Base-by-base conservation (phyloP, 2,888 invertebrate species). In the Ophion costatus region DNA sequence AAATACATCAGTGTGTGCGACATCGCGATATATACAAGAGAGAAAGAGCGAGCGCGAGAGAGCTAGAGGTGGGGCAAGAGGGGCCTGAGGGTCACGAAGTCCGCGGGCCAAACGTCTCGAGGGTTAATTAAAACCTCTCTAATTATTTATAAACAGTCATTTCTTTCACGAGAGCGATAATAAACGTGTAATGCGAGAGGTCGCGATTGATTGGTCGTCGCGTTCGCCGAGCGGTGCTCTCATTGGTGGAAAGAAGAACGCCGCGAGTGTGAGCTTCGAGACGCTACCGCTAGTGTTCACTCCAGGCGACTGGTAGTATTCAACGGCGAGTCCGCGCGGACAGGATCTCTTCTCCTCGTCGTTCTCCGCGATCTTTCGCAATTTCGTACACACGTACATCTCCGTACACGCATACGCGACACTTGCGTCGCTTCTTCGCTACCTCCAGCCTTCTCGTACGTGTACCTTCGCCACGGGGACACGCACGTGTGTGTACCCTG, bases 91-190 rank as follows among this genome's bases (percentile, higher is more conserved):
- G 87, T 24, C 85, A 88, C 86, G 88, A 87, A 87, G 85, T 89
- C 90, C 89, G 89, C 89, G 89, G 91, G 87, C 88, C 80, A 84
- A 89, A 89, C 91, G 90, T 92, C 92, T 91, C 90, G 90, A 91
- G 92, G 92, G 92, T 92, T 93, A 93, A 93, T 93, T 93, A 93
- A 93, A 93, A 92, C 91, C 93, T 93, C 92, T 93, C 93, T 93
- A 93, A 93, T 93, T 93, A 93, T 93, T 93, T 93, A 93, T 93
- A 93, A 93, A 93, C 92, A 93, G 93, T 92, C 91, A 92, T 93
- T 93, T 93, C 91, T 91, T 91, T 91, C 88, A 88, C 88, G 89
- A 86, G 91, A 89, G 90, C 89, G 92, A 91, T 91, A 92, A 92
- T 91, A 91, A 92, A 91, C 91, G 92, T 90, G 91, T 91, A 92